Base-by-base conservation (phyloP, 2,113 vertebrate genomes). In the Sylvietta virens region DNA sequence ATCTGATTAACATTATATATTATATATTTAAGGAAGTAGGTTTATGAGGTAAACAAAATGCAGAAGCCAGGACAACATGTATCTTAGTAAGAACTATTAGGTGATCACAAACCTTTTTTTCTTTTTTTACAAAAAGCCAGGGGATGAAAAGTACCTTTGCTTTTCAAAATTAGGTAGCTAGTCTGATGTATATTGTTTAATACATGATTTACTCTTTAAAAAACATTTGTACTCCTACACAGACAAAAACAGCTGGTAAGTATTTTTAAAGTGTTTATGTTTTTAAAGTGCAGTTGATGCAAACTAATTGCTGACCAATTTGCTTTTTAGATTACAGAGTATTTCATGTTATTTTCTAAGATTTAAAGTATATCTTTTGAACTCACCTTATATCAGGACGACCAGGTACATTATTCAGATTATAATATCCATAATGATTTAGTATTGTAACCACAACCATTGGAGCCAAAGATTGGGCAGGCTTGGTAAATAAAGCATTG, bases 401-500 rank as follows among this genome's bases (percentile, higher is more conserved):
- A 22, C 37, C 65, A 42, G 83, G 53, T 8, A 97, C 96, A 86
- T 88, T 91, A 39, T 98, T 98, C 93, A 99, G 76, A 23, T 98
- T 88, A 56, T 98, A 97, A 24, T 99, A 99, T 78, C 98, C 98
- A 96, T 98, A 99, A 61, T 99, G 98, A 96, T 98, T 99, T 58
- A 99, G 97, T 78, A 98, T 93, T 47, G 57, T 96, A 69, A 99
- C 97, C 39, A 99, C 98, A 65, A 98, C 65, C 98, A 99, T 98
- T 12, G 99, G 99, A 12, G 99, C 99, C 94, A 99, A 97, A 78
- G 98, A 99, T 86, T 99, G 98, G 37, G 98, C 98, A 33, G 98
- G 98, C 90, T 99, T 99, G 30, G 99, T 99, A 97, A 99, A 99
- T 76, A 99, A 97, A 57, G 99, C 98, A 86, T 98, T 99, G 40